Conservation (phyloP, 2,797 vertebrate genomes). For the Hapalemur alaotrensis region DNA sequence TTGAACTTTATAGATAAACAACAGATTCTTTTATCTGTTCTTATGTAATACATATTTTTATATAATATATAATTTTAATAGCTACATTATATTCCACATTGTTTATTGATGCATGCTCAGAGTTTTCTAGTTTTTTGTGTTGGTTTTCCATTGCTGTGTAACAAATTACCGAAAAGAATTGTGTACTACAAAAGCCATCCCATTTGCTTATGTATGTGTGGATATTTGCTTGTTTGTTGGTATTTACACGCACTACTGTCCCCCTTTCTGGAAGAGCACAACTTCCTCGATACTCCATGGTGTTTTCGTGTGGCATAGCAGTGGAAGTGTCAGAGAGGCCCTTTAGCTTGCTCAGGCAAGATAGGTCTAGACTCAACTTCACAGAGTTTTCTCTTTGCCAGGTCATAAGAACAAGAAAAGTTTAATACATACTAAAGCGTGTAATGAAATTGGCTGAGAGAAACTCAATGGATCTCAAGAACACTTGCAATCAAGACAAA, state of each 20-base stretch:
- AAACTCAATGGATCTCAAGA: background rate
- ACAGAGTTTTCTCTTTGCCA: background rate
- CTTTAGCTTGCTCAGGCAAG: background rate
- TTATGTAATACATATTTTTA: background rate
- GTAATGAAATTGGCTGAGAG: background rate
- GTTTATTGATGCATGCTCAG: background rate
- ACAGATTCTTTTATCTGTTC: background rate
- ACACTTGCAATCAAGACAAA: background rate
- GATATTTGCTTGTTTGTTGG: background rate
- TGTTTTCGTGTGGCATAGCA: background rate
- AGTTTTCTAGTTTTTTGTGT: background rate
- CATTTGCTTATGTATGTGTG: background rate
- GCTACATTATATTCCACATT: background rate
- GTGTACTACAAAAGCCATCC: background rate
- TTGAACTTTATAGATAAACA: background rate
- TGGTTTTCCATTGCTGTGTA: background rate
- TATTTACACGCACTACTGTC: rapidly evolving
- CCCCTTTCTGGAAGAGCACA: background rate
- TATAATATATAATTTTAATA: background rate
- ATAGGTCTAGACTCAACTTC: background rate
- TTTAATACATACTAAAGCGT: background rate
- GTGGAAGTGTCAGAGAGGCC: background rate
- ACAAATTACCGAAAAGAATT: background rate
- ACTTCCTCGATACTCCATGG: background rate
- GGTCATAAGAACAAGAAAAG: background rate